Evolutionary conservation across 2,888 invertebrate species (phyloP).

Genomic region (Pyralis farinalis): DNA sequence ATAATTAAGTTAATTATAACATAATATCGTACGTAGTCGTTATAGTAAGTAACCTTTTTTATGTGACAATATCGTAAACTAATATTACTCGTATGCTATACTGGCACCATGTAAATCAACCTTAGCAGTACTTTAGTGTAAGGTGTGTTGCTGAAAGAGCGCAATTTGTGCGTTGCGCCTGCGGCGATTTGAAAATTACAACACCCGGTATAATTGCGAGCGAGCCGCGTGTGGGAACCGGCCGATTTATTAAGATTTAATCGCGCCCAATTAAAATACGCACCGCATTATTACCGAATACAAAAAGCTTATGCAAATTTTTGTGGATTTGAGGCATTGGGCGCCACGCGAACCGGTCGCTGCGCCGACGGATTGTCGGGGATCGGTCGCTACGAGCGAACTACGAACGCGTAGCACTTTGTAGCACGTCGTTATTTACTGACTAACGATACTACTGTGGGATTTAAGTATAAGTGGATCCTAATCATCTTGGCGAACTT

Average conservation of each 20-base stretch:
- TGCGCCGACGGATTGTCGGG: slow-evolving; percentile 9
- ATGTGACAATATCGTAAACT: no score
- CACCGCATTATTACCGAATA: slow-evolving; percentile 59
- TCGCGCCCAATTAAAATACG: slow-evolving; percentile 73
- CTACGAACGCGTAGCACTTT: slow-evolving; percentile 11
- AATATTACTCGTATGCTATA: background rate
- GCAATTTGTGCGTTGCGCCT: slow-evolving; percentile 65
- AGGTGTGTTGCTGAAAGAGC: slow-evolving; percentile 49
- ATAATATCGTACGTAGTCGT: no score
- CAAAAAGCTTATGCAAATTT: slow-evolving; percentile 65
- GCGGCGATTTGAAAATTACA: slow-evolving; percentile 67
- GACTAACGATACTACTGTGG: no score
- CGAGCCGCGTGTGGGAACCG: slow-evolving; percentile 64
- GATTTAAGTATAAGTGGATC: no score
- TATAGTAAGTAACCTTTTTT: no score
- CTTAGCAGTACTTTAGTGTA: slow-evolving; percentile 32
- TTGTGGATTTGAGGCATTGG: slow-evolving; percentile 32
- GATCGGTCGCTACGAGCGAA: slow-evolving; percentile 28
- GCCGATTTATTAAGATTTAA: slow-evolving; percentile 77
- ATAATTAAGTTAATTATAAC: no score
- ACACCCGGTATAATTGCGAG: slow-evolving; percentile 65
- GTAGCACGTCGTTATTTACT: background rate
- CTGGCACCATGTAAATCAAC: slow-evolving; percentile 4
- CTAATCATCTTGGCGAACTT: no score
- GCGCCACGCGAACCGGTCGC: slow-evolving; percentile 31